These are phyloP conservation scores for Metellina segmentata DNA, from an alignment of 2,888 invertebrate species.

Conservation along the genomic window DNA sequence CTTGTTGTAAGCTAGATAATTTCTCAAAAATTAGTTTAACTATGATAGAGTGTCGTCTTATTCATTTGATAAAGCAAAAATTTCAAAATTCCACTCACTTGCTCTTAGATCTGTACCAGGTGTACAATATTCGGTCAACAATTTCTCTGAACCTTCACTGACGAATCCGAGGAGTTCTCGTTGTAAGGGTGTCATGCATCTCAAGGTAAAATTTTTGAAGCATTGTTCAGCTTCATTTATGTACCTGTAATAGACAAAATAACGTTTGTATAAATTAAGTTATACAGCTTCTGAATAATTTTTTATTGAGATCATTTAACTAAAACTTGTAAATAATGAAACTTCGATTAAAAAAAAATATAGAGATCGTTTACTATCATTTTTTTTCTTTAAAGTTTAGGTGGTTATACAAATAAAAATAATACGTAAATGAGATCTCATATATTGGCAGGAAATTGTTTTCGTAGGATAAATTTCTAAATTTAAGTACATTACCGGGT, in stretches of 20 bases:
- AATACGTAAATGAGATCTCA: not conserved
- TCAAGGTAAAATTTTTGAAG: conserved; percentile 77
- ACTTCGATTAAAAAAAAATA: not conserved
- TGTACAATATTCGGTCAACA: conserved; percentile 78
- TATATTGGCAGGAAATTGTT: too few relatives aligned
- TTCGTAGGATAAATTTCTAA: too few relatives aligned
- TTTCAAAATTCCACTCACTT: conserved; percentile 54
- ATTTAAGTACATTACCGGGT: too few relatives aligned
- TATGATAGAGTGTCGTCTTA: not conserved
- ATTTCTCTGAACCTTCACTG: conserved; percentile 77
- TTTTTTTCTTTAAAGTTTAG: not conserved
- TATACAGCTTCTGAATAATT: not conserved
- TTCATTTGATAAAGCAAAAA: not conserved
- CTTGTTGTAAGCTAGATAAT: too few relatives aligned
- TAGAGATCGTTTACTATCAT: not conserved
- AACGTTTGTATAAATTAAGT: not conserved
- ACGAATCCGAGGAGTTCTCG: conserved; percentile 78
- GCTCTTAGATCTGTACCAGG: conserved; percentile 77
- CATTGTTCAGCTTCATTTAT: conserved; percentile 78
- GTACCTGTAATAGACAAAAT: conserved; percentile 56
- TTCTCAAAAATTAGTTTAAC: too few relatives aligned
- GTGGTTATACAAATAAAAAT: not conserved
- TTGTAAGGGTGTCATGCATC: conserved; percentile 78
- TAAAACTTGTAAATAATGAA: not conserved
- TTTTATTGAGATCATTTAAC: not conserved